Base-by-base conservation (phyloP, 35 echinoderm and acorn worm species). In the Apostichopus japonicus region DNA sequence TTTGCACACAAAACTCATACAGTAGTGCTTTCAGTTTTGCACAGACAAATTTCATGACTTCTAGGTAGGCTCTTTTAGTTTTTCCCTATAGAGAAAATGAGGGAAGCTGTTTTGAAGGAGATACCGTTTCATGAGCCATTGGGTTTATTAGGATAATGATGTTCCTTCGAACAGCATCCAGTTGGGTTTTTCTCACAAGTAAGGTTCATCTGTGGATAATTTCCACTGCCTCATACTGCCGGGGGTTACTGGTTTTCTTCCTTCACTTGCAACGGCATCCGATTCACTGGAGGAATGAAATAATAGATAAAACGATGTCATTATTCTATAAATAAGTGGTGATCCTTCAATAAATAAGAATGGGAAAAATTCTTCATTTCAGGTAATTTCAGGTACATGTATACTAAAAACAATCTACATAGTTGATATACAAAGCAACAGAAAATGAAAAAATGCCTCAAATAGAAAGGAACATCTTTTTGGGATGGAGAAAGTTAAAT, bases 181-280 rank as follows among this genome's bases (percentile, higher is more conserved):
- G 0, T 13, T 61, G 7, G 57, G 57, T 0, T 61, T 13, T 84
- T 33, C 19, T 84, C 80, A 84, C 56, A 92, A 65, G 77, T 92
- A 92, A 13, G 91, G 91, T 65, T 92, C 91, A 80, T 92, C 91
- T 80, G 79, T 57, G 10, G 91, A 92, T 24, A 92, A 24, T 21
- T 92, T 81, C 91, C 91, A 92, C 56, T 79, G 61, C 65, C 55
- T 79, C 77, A 56, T 61, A 10, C 3, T 65, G 24, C 91, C 91
- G 59, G 91, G 91, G 54, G 78, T 92, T n/a, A 92, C 56, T 7
- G 77, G 21, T 83, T 92, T 92, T 8, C 88, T 72, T 62, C 55
- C 61, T 59, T 56, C 33, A 33, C 53, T 92, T 23, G 7, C 63
- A n/a, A 75, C 19, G n/a, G 71, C 22, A 75, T n/a, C 71, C 1